Evolutionary conservation across 2,888 invertebrate species (phyloP).

Genomic region (Amphimallon solstitiale): DNA sequence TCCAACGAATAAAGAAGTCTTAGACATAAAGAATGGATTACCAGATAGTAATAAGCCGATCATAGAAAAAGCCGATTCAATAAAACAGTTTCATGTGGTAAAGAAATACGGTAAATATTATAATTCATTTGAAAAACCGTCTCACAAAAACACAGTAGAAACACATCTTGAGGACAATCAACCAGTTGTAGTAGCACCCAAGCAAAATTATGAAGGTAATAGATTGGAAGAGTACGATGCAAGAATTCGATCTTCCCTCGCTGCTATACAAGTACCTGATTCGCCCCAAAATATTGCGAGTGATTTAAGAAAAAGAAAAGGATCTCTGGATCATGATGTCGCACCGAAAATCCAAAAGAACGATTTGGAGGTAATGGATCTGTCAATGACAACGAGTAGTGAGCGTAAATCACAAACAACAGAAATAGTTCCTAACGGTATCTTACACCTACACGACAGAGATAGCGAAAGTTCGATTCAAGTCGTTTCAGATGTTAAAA

Average conservation of each 20-base stretch:
- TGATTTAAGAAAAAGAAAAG: constrained; percentile 38
- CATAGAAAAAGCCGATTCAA: constrained; percentile 39
- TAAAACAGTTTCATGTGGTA: constrained; percentile 61
- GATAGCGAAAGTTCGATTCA: background rate
- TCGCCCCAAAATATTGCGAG: constrained; percentile 35
- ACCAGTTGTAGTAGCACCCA: constrained; percentile 1
- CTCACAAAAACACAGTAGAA: background rate
- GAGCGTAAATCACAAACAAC: constrained; percentile 10
- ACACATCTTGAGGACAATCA: constrained; percentile 13
- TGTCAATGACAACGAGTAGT: constrained; percentile 50
- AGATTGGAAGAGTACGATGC: constrained; percentile 16
- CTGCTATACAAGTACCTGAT: constrained; percentile 16
- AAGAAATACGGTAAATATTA: constrained; percentile 49
- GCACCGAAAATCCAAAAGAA: constrained; percentile 51
- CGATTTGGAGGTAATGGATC: constrained; percentile 59
- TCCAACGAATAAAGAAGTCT: background rate
- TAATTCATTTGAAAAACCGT: constrained; percentile 17
- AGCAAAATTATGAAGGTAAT: constrained; percentile 1
- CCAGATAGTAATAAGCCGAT: background rate
- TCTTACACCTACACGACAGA: constrained; percentile 4
- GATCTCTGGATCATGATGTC: constrained; percentile 17
- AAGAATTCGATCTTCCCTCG: background rate
- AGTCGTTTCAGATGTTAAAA: constrained; percentile 2
- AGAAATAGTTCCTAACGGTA: constrained; percentile 26
- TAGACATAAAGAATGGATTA: constrained; percentile 23